These are phyloP conservation scores for Craseonycteris thonglongyai DNA, from an alignment of 2,113 vertebrate species.

Conservation along the genomic window DNA sequence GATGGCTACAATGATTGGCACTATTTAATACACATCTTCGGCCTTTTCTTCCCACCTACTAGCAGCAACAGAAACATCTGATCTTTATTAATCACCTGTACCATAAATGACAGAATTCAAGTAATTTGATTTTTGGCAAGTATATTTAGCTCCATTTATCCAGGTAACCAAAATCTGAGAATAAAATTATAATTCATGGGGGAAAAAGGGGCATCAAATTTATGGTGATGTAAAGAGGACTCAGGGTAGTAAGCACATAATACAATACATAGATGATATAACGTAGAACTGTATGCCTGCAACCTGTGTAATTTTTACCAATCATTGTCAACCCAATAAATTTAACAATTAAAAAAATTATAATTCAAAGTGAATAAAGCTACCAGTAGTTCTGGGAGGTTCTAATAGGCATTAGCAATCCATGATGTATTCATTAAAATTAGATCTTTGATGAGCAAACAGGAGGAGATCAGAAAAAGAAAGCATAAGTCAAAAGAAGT, in stretches of 20 bases:
- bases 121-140: not conserved
- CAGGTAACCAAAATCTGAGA: not conserved
- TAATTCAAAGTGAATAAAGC: constrained; percentile 9
- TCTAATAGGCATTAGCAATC: not conserved
- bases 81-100: not conserved
- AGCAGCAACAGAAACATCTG: not conserved
- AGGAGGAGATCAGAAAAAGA: not conserved
- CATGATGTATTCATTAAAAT: not conserved
- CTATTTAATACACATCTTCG: not conserved
- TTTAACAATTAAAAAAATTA: too few relatives aligned
- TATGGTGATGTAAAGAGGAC: too few relatives aligned
- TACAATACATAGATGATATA: too few relatives aligned
- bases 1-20: not conserved
- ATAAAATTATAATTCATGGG: not conserved
- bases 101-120: not conserved
- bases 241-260: too few relatives aligned
- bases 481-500: not conserved
- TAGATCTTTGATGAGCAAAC: not conserved
- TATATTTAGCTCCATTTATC: not conserved
- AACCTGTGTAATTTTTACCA: too few relatives aligned
- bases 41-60: not conserved
- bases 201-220: too few relatives aligned
- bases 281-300: too few relatives aligned
- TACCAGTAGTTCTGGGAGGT: not conserved
- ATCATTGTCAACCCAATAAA: too few relatives aligned